These are phyloP conservation scores for Sthenelais limicola DNA, from an alignment of 2,888 invertebrate species.

Conservation along the genomic window DNA sequence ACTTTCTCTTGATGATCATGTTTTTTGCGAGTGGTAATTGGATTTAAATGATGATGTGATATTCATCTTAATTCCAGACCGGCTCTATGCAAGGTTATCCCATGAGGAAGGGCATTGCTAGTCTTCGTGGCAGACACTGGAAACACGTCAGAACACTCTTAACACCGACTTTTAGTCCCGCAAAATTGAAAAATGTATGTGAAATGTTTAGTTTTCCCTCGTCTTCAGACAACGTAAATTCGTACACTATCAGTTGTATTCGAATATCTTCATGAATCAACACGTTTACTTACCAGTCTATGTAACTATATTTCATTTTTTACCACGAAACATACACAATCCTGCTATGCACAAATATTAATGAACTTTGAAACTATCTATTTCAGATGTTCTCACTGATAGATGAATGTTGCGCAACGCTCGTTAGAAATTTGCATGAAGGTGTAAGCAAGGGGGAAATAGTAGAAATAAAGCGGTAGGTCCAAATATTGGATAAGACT, in stretches of 20 bases:
- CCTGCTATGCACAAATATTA: too few relatives aligned
- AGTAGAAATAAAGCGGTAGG: slow-evolving; percentile 22
- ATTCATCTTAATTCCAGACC: too few relatives aligned
- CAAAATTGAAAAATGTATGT: slow-evolving; percentile 45
- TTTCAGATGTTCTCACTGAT: slow-evolving; percentile 38
- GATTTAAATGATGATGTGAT: too few relatives aligned
- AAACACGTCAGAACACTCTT: slow-evolving; percentile 42
- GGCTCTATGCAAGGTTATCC: slow-evolving; percentile 28
- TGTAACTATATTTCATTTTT: too few relatives aligned
- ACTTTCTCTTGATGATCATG: too few relatives aligned
- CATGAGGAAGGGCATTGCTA: slow-evolving; percentile 38
- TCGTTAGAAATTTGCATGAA: slow-evolving; percentile 16
- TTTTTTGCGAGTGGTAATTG: too few relatives aligned
- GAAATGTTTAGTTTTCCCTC: background rate
- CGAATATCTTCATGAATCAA: too few relatives aligned
- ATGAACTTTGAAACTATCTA: background rate
- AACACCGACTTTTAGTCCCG: slow-evolving; percentile 44
- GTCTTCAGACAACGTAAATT: too few relatives aligned
- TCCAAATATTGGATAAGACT: too few relatives aligned
- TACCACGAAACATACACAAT: too few relatives aligned
- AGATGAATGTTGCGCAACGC: slow-evolving; percentile 25
- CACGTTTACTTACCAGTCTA: too few relatives aligned
- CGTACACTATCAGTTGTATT: too few relatives aligned
- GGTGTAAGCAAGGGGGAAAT: background rate
- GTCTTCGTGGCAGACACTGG: slow-evolving; percentile 45